phyloP scores from a whole-genome alignment of 1,140 invertebrate genomes.

The Drosophila biarmipes region DNA sequence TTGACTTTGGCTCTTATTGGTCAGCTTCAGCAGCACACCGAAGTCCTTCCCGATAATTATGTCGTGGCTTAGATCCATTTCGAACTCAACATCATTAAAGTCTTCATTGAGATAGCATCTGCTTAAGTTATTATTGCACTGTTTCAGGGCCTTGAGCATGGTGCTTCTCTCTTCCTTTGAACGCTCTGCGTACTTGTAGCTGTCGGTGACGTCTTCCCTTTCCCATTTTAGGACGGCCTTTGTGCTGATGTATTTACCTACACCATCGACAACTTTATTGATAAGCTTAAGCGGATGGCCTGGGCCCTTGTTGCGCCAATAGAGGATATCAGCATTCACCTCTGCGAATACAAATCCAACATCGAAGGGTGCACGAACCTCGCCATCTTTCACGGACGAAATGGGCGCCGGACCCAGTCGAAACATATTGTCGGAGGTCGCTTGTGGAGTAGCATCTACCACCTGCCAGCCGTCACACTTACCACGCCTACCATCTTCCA shows the following conservation, averaged over 20 bases:
- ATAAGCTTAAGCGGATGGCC: slow-evolving; percentile 92
- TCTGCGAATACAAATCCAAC: slow-evolving; percentile 93
- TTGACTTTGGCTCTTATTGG: slow-evolving; percentile 88
- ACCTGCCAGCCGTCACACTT: slow-evolving; percentile 95
- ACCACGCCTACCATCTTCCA: slow-evolving; percentile 87
- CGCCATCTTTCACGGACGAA: slow-evolving; percentile 91
- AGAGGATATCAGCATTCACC: slow-evolving; percentile 95
- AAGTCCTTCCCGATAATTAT: slow-evolving; percentile 95
- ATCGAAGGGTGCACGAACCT: slow-evolving; percentile 92
- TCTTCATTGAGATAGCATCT: slow-evolving; percentile 95
- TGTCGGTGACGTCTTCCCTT: slow-evolving; percentile 92
- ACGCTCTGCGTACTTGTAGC: slow-evolving; percentile 95
- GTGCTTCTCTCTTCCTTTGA: slow-evolving; percentile 90
- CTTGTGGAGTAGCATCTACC: slow-evolving; percentile 97
- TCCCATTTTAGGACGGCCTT: slow-evolving; percentile 93
- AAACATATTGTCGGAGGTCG: slow-evolving; percentile 91
- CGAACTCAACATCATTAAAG: slow-evolving; percentile 94
- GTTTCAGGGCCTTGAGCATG: slow-evolving; percentile 92
- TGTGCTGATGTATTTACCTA: slow-evolving; percentile 95
- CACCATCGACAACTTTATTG: slow-evolving; percentile 89
- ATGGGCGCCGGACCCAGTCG: slow-evolving; percentile 94
- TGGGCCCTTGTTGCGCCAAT: slow-evolving; percentile 92
- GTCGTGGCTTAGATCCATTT: slow-evolving; percentile 93
- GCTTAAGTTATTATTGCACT: slow-evolving; percentile 92
- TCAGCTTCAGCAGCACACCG: slow-evolving; percentile 89